phyloP scores from a whole-genome alignment of 2,888 invertebrate genomes.

The Philopedon plagiatum region DNA sequence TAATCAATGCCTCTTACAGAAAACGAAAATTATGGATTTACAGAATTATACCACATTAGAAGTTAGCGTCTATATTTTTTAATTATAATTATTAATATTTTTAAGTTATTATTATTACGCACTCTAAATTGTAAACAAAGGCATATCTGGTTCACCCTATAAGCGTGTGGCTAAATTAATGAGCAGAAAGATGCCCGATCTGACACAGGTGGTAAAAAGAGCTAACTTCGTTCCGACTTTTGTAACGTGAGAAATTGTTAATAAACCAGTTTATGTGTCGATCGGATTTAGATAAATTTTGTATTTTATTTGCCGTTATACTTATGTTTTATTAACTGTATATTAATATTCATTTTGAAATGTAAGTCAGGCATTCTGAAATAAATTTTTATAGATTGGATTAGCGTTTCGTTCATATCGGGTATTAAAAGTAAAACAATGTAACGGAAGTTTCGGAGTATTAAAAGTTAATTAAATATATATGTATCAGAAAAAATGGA shows the following conservation, averaged over 20 bases:
- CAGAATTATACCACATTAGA: too few relatives aligned
- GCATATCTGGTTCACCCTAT: slow-evolving; percentile 20
- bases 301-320: slow-evolving; percentile 39
- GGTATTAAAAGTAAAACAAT: slow-evolving; percentile 5
- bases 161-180: slow-evolving; percentile 38
- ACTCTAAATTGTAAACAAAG: not conserved
- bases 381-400: slow-evolving; percentile 9
- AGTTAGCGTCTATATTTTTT: too few relatives aligned
- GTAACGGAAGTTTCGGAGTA: slow-evolving; percentile 10
- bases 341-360: slow-evolving; percentile 29
- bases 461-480: not conserved
- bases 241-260: slow-evolving; percentile 60
- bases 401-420: slow-evolving; percentile 3
- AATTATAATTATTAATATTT: too few relatives aligned
- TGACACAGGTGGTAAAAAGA: slow-evolving; percentile 57
- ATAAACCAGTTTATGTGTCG: slow-evolving; percentile 59
- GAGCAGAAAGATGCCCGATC: slow-evolving; percentile 55
- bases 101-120: too few relatives aligned
- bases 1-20: too few relatives aligned
- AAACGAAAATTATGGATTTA: too few relatives aligned
- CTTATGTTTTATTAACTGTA: slow-evolving; percentile 35
- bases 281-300: slow-evolving; percentile 56
- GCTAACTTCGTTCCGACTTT: slow-evolving; percentile 53
- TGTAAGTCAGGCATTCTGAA: slow-evolving; percentile 28
- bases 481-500: too few relatives aligned